Base-by-base conservation (phyloP, 2,888 invertebrate genomes). In the Drosophila sordidapex region DNA sequence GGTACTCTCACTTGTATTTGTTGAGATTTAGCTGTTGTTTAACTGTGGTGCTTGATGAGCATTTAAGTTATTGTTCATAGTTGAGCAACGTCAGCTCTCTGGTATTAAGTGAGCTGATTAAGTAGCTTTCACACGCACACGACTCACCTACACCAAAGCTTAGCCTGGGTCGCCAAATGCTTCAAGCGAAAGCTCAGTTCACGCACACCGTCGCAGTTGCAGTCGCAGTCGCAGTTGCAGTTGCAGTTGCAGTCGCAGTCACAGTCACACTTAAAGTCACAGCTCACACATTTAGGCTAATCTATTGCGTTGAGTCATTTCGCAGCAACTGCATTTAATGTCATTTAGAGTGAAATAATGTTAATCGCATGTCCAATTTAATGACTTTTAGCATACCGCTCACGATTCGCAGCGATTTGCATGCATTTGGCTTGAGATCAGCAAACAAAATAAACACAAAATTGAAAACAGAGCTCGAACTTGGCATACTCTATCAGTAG, bases 291-390 rank as follows among this genome's bases (percentile, higher is more conserved):
- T 79, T 79, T 79, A 81, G 81, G 72, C 78, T 79, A 79, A 78
- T 76, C 78, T 76, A 66, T 69, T 65, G 78, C 66, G 64, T 21
- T 58, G 77, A 80, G 70, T 80, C 76, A 68, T 18, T 58, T 67
- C 63, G 61, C 54, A 57, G 73, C 78, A 68, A 73, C 70, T 62
- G 80, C 76, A 79, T 78, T 84, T 85, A 82, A 75, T 79, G 88
- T 85, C 83, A 84, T 85, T 85, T 88, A 82, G 77, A 80, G 83
- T 82, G 89, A 79, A 83, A 86, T 85, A 88, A 86, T 85, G 81
- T 89, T 89, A 85, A 86, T 89, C 81, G 86, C 89, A 84, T 86
- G 87, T 87, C 86, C 80, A 80, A 89, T 84, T 86, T 87, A 89
- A 86, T 86, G 80, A 82, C 75, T 86, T 79, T 89, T 76, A 82